phyloP scores from a whole-genome alignment of 2,113 vertebrate genomes.

The Desmodus rotundus region DNA sequence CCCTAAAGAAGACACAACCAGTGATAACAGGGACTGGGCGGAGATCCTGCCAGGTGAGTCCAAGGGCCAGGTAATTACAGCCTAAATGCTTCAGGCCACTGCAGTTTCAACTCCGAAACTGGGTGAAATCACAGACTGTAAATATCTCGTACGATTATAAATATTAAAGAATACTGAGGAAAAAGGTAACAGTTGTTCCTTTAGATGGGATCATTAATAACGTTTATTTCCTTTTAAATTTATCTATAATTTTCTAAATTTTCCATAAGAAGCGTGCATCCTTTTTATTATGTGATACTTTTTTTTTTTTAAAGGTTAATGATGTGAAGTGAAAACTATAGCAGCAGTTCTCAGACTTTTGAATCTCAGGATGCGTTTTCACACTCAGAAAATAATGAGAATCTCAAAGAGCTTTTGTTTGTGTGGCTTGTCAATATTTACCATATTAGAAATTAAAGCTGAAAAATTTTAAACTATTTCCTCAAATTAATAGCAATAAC shows the following conservation, averaged over 20 bases:
- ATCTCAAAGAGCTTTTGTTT: neutral
- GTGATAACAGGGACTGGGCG: neutral
- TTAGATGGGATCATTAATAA: neutral
- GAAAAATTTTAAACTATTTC: neutral
- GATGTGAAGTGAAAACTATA: neutral
- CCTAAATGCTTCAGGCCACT: no score
- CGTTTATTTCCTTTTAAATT: neutral
- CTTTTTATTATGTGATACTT: neutral
- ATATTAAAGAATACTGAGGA: neutral
- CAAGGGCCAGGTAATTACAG: neutral
- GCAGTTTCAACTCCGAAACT: neutral
- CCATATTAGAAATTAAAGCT: neutral
- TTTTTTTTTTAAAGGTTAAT: neutral
- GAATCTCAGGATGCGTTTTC: neutral
- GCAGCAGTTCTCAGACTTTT: neutral
- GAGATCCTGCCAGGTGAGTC: neutral
- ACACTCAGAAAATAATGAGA: neutral
- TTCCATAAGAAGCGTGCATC: neutral
- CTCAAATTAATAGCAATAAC: neutral
- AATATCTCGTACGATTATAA: neutral
- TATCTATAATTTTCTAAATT: neutral
- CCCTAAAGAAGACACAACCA: neutral
- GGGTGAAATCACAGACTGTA: neutral
- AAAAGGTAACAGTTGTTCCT: neutral
- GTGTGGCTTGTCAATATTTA: neutral